A percentile compares a stretch with the other conserved stretches of the same genome.
phyloP scores from a whole-genome alignment of 35 echinoderm and acorn worm species.

The Eucidaris tribuloides region DNA sequence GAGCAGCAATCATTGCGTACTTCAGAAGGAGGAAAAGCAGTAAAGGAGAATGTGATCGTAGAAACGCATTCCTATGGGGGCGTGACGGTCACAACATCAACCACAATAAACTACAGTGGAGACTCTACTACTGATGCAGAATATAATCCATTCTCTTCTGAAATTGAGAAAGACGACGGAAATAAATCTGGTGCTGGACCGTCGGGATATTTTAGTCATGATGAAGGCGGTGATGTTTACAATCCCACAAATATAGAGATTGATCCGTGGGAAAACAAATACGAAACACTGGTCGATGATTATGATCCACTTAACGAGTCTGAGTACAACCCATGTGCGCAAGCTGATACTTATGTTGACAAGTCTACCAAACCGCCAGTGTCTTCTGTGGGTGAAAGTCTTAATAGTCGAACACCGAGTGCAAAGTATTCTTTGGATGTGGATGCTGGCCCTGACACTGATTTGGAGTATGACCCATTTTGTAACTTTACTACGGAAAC shows the following conservation, averaged over 20 bases:
- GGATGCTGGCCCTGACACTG: neutral
- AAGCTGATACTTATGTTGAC: too few species aligned
- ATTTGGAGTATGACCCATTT: slow-evolving; percentile 43
- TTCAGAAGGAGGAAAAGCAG: neutral
- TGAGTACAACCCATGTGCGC: too few species aligned
- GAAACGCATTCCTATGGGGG: slow-evolving; percentile 11
- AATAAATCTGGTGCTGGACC: neutral
- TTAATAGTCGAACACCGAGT: too few species aligned
- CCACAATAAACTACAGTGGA: neutral
- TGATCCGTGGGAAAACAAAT: too few species aligned
- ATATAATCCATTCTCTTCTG: slow-evolving; percentile 4
- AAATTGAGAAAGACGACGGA: neutral
- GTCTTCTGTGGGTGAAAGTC: too few species aligned
- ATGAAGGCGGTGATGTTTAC: too few species aligned
- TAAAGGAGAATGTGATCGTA: neutral
- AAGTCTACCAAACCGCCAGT: too few species aligned
- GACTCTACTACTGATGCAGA: neutral
- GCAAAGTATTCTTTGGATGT: slow-evolving; percentile 8
- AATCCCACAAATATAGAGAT: too few species aligned
- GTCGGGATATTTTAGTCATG: too few species aligned
- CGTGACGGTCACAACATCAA: neutral
- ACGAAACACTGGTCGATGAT: too few species aligned
- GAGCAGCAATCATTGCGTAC: neutral
- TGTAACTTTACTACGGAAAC: slow-evolving; percentile 37
- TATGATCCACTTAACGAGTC: too few species aligned